A percentile compares a stretch with the other conserved stretches of the same genome.
Conservation (phyloP, 2,797 vertebrate species). For the Peromyscus eremicus region DNA sequence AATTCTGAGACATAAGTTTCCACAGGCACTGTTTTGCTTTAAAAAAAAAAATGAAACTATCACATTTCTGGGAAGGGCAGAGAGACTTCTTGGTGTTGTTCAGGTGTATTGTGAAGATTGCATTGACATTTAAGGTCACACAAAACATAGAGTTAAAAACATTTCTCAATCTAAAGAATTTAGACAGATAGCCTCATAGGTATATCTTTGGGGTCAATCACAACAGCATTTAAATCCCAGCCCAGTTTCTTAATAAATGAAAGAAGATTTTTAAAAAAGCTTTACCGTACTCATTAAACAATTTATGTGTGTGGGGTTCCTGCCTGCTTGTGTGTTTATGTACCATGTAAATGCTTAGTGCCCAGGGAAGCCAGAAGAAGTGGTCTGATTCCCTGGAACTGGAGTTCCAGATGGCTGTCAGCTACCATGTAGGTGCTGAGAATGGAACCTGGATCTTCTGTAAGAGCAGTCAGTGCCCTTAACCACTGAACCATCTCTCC, state of each 20-base stretch:
- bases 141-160: not conserved
- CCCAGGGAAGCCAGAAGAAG: not conserved
- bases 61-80: not conserved
- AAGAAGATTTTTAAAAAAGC: not conserved
- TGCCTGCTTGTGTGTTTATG: not conserved
- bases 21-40: not conserved
- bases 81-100: not conserved
- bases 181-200: not conserved
- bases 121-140: not conserved
- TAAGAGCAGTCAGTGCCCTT: not conserved
- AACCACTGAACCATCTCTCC: not conserved
- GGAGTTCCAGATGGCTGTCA: not conserved
- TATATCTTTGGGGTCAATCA: not conserved
- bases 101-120: not conserved
- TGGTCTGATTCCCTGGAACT: not conserved
- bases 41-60: not conserved
- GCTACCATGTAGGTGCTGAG: not conserved
- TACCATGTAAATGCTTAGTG: not conserved
- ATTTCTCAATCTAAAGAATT: not conserved
- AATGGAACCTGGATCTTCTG: not conserved
- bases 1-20: not conserved
- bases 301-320: not conserved
- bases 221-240: constrained; percentile 23
- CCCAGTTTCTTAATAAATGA: constrained; percentile 2
- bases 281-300: not conserved